A percentile compares a stretch with the other conserved stretches of the same genome.
Conservation (phyloP, 2,113 vertebrate genomes). For the Nothoprocta perdicaria region DNA sequence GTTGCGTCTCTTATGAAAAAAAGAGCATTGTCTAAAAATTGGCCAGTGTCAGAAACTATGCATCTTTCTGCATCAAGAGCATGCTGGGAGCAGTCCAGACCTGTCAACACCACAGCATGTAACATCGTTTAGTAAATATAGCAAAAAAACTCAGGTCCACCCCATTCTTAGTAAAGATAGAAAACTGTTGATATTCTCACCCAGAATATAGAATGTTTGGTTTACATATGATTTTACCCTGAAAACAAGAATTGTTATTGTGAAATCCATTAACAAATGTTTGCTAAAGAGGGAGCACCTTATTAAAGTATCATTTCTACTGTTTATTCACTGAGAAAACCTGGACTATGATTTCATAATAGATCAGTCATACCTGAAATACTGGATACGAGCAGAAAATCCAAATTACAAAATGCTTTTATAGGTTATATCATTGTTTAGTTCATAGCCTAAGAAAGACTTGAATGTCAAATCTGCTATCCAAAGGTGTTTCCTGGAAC, state of each 20-base stretch:
- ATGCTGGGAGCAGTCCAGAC: constrained; percentile 28
- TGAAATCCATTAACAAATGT: constrained; percentile 53
- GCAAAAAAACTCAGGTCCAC: constrained; percentile 27
- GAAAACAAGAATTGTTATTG: constrained; percentile 44
- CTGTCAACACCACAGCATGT: constrained; percentile 20
- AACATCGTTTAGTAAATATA: constrained; percentile 51
- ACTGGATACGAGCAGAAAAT: not conserved
- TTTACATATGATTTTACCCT: constrained; percentile 47
- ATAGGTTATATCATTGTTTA: not conserved
- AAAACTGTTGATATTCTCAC: not conserved
- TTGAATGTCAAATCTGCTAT: not conserved
- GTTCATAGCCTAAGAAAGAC: not conserved
- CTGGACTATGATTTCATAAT: not conserved
- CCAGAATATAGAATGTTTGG: not conserved
- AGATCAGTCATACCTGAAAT: not conserved
- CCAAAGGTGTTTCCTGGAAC: not conserved
- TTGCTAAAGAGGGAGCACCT: constrained; percentile 37
- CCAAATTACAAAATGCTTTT: not conserved
- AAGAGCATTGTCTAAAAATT: constrained; percentile 49
- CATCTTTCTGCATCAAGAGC: constrained; percentile 49
- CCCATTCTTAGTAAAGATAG: constrained; percentile 39
- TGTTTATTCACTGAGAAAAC: not conserved
- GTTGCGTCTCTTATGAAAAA: constrained; percentile 57
- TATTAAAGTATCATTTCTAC: not conserved
- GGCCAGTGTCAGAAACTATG: constrained; percentile 19